These are phyloP conservation scores for Oreocharis arfaki DNA, from an alignment of 2,113 vertebrate species.

Conservation along the genomic window DNA sequence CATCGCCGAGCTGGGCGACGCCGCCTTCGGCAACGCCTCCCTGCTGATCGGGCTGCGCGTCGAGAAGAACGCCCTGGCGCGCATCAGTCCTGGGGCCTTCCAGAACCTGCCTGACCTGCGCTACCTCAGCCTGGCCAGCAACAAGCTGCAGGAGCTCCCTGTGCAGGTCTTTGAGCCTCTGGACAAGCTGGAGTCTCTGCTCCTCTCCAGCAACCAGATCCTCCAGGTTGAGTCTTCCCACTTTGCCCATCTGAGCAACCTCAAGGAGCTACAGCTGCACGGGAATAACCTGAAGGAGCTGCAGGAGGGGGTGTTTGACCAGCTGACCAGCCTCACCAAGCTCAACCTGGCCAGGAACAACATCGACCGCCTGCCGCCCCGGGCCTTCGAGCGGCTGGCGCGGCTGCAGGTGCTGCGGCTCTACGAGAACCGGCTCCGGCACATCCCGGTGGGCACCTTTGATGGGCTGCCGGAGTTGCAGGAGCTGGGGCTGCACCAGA, in stretches of 20 bases:
- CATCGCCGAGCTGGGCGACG: conserved; percentile 51
- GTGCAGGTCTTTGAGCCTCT: conserved; percentile 72
- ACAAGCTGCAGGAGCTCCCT: conserved; percentile 75
- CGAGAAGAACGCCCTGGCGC: conserved; percentile 71
- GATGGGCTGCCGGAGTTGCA: conserved; percentile 72
- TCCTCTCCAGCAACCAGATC: conserved; percentile 79
- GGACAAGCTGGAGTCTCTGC: conserved; percentile 85
- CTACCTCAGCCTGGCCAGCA: conserved; percentile 78
- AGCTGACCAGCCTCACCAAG: conserved; percentile 71
- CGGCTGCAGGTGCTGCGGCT: conserved; percentile 79
- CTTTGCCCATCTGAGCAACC: conserved; percentile 67
- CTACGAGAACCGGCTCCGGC: conserved; percentile 79
- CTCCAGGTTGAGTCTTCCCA: conserved; percentile 65
- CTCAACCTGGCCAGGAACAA: conserved; percentile 83
- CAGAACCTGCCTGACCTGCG: conserved; percentile 67
- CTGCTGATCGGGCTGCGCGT: conserved; percentile 73
- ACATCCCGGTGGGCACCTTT: conserved; percentile 74
- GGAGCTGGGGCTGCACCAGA: conserved; percentile 85
- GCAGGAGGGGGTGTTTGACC: conserved; percentile 78
- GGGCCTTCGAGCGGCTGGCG: conserved; percentile 76
- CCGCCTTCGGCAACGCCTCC: conserved; percentile 69
- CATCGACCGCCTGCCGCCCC: conserved; percentile 67
- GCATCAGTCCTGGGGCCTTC: conserved; percentile 67
- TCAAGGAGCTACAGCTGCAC: conserved; percentile 74
- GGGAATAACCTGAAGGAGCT: conserved; percentile 71